A percentile compares a stretch with the other conserved stretches of the same genome.
These are phyloP conservation scores for Eunapius fragilis DNA, from an alignment of 37 sponge, comb jelly and placozoan species.

Conservation along the genomic window DNA sequence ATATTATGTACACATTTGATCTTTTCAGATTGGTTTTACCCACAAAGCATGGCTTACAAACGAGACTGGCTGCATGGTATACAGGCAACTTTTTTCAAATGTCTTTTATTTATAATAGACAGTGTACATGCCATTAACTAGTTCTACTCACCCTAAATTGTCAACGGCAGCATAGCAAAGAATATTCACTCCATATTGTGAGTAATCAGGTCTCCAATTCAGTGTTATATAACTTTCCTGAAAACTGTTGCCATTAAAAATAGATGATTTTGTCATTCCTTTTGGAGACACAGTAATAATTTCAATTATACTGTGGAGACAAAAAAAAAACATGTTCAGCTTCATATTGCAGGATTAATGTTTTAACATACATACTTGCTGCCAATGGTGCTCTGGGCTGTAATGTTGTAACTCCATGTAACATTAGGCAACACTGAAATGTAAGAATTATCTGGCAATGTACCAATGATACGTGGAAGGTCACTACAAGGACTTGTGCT, in stretches of 20 bases:
- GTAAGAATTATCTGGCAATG: conserved; percentile 15
- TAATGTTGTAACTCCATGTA: conserved; percentile 9
- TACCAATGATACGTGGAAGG: neutral
- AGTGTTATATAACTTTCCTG: conserved; percentile 22
- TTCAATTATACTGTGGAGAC: conserved; percentile 13
- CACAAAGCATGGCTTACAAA: no score
- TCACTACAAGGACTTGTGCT: conserved; percentile 3
- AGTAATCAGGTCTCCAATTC: conserved; percentile 26
- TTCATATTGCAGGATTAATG: no score
- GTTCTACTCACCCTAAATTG: conserved; percentile 12
- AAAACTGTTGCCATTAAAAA: neutral
- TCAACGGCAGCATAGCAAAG: conserved; percentile 39
- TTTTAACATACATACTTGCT: no score
- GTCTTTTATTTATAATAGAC: no score
- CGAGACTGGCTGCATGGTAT: no score
- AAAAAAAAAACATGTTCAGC: neutral
- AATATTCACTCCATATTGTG: conserved; percentile 34
- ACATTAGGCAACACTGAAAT: conserved; percentile 20
- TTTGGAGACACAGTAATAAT: conserved; percentile 25
- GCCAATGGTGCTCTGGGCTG: conserved; percentile 6
- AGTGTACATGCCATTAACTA: no score
- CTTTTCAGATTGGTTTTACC: no score
- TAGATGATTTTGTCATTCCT: conserved; percentile 19
- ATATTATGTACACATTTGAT: no score
- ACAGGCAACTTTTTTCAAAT: no score